phyloP scores from a whole-genome alignment of 2,797 vertebrate genomes.

The Podarcis siculus region DNA sequence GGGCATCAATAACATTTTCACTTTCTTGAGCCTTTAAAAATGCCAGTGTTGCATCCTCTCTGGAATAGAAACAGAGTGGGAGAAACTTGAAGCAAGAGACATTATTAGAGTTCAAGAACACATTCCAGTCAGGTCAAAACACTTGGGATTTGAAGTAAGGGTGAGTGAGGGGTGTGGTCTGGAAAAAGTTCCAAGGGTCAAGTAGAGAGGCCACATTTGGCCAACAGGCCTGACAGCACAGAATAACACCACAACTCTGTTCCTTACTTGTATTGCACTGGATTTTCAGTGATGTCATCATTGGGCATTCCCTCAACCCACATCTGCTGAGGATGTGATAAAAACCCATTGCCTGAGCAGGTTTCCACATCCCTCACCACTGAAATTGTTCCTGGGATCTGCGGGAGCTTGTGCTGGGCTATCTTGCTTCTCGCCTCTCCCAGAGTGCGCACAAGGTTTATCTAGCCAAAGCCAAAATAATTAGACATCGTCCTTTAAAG shows the following conservation, averaged over 20 bases:
- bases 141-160: no score
- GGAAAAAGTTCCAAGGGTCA: no score
- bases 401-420: constrained; percentile 4
- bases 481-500: background rate
- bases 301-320: constrained; percentile 16
- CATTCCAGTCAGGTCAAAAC: no score
- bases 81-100: background rate
- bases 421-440: constrained; percentile 68
- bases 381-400: background rate
- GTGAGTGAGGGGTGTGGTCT: no score
- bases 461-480: constrained; percentile 65
- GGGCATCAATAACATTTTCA: constrained; percentile 59
- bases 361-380: constrained; percentile 12
- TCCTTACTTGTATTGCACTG: constrained; percentile 53
- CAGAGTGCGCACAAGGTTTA: constrained; percentile 77
- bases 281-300: constrained; percentile 26
- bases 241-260: background rate
- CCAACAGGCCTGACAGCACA: background rate
- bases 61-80: constrained; percentile 49
- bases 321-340: background rate
- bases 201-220: no score
- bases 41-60: constrained; percentile 44
- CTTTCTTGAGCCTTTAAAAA: constrained; percentile 47
- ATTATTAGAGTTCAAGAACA: no score
- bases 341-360: background rate